phyloP scores from a whole-genome alignment of 2,888 invertebrate genomes.

The Pyrrhia umbra region DNA sequence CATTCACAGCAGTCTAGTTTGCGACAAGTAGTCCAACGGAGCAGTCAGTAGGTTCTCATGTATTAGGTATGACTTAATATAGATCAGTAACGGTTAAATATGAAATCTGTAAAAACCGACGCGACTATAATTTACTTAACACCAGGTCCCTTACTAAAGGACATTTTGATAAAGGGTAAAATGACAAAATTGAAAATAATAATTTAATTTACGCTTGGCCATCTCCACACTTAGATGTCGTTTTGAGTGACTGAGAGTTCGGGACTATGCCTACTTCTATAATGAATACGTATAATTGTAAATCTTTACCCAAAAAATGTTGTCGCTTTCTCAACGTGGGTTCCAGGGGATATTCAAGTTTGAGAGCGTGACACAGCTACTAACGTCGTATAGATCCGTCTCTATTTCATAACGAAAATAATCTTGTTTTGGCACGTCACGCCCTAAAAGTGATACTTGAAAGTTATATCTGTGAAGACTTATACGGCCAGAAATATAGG shows the following conservation, averaged over 20 bases:
- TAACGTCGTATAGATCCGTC: too few species aligned
- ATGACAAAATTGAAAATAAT: background rate
- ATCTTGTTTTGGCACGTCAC: too few species aligned
- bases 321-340: background rate
- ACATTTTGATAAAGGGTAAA: background rate
- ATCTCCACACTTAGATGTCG: background rate
- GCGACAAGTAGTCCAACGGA: background rate
- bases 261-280: background rate
- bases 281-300: too few species aligned
- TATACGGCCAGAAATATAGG: too few species aligned
- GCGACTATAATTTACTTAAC: background rate
- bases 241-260: background rate
- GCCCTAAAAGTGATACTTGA: too few species aligned
- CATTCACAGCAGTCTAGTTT: background rate
- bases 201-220: background rate
- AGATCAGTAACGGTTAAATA: conserved; percentile 10
- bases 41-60: background rate
- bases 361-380: too few species aligned
- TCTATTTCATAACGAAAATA: too few species aligned
- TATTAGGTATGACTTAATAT: background rate
- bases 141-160: background rate
- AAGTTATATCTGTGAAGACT: too few species aligned
- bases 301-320: background rate
- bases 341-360: too few species aligned
- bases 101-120: conserved; percentile 7